phyloP scores from a whole-genome alignment of 2,888 invertebrate species.

The Chirona hameri region DNA sequence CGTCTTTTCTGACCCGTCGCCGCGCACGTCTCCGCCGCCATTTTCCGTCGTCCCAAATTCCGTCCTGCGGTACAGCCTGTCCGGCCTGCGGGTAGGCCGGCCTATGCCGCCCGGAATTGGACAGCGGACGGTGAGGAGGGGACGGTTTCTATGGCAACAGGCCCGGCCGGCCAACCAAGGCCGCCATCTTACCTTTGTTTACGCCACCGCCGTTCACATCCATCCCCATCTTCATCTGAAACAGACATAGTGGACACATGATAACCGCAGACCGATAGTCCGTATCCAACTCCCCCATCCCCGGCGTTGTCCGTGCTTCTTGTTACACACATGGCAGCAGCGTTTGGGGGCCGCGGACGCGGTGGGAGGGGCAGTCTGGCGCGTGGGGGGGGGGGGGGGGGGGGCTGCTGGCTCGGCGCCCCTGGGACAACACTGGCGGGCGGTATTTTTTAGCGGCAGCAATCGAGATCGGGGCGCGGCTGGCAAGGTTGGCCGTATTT shows the following conservation, averaged over 20 bases:
- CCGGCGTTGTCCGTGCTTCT: no score
- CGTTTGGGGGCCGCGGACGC: background rate
- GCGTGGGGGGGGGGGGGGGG: background rate
- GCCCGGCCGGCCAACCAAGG: background rate
- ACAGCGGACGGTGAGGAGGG: background rate
- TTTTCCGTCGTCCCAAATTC: background rate
- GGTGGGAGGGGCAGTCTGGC: background rate
- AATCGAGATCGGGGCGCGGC: background rate
- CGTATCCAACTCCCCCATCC: no score
- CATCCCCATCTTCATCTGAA: constrained; percentile 13
- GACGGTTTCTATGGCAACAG: background rate
- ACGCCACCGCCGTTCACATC: background rate
- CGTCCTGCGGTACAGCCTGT: background rate
- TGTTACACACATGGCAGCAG: background rate
- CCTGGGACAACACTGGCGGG: background rate
- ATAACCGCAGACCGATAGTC: background rate
- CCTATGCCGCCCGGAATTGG: background rate
- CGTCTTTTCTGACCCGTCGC: no score
- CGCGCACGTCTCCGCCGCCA: background rate
- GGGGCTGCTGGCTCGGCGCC: background rate
- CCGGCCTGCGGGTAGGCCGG: background rate
- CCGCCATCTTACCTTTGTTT: constrained; percentile 27
- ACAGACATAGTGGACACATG: background rate
- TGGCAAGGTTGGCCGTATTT: background rate
- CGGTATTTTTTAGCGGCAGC: constrained; percentile 9